phyloP scores from a whole-genome alignment of 2,797 vertebrate species.

The Heliangelus exortis region DNA sequence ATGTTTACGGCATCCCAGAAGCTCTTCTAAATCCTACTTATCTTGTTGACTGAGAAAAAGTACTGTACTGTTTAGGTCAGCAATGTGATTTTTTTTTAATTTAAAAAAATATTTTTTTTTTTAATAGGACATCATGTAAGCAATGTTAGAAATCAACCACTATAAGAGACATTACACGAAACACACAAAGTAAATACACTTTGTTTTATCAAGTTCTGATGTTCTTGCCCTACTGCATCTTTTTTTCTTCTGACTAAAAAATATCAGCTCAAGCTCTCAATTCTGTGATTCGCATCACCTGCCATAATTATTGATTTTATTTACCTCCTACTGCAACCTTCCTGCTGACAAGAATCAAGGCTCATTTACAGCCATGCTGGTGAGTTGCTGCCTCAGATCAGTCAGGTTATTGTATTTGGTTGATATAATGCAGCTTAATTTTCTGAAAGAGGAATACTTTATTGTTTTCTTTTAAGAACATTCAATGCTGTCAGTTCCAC shows the following conservation, averaged over 20 bases:
- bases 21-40: background rate
- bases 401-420: background rate
- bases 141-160: background rate
- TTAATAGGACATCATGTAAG: background rate
- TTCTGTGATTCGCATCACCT: background rate
- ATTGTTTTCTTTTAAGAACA: background rate
- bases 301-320: background rate
- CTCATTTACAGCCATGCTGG: background rate
- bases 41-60: background rate
- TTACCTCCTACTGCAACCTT: background rate
- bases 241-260: background rate
- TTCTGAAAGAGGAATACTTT: background rate
- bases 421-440: background rate
- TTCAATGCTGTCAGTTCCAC: background rate
- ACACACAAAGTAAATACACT: background rate
- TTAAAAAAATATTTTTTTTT: background rate
- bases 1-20: background rate
- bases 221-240: background rate
- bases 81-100: background rate
- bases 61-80: background rate
- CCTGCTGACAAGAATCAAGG: background rate
- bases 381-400: background rate
- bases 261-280: background rate
- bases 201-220: background rate
- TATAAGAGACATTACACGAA: background rate